Percentiles rank a stretch among this genome's conserved stretches.
Conservation (phyloP, 1,140 invertebrate genomes). For the Heliconius himera region DNA sequence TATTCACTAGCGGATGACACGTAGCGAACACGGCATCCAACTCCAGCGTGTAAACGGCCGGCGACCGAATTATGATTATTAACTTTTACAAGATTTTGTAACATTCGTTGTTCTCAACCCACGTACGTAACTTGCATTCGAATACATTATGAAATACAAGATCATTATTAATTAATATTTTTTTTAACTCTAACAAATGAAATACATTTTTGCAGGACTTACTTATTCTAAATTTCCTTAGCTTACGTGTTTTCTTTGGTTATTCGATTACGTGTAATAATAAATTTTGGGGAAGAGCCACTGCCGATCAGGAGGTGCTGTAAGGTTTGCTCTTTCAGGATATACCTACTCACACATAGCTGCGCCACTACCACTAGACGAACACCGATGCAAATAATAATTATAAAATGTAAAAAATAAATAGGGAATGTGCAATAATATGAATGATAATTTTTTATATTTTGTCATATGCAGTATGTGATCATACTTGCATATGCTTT, state of each 20-base stretch:
- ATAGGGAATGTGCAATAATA: not conserved
- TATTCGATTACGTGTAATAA: constrained; percentile 38
- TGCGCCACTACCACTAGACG: not conserved
- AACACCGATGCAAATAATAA: not conserved
- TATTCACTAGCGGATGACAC: constrained; percentile 9
- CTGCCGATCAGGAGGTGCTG: constrained; percentile 49
- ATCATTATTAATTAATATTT: constrained; percentile 43
- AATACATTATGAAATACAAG: constrained; percentile 55
- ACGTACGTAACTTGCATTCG: constrained; percentile 45
- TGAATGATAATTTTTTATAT: not conserved
- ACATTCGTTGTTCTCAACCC: constrained; percentile 76
- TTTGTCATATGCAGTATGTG: not conserved
- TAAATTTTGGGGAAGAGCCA: constrained; percentile 46
- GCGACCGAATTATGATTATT: constrained; percentile 31
- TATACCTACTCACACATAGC: not conserved
- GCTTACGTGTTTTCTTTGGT: constrained; percentile 76
- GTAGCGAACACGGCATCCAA: constrained; percentile 22
- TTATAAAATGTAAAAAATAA: not conserved
- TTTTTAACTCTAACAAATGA: constrained; percentile 75
- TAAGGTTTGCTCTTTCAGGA: not conserved
- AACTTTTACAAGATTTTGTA: constrained; percentile 43
- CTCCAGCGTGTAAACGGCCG: constrained; percentile 34
- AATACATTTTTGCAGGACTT: constrained; percentile 73
- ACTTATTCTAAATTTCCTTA: constrained; percentile 64
- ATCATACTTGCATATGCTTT: not conserved